Conservation (phyloP, 2,113 vertebrate genomes). For the Hucho hucho region DNA sequence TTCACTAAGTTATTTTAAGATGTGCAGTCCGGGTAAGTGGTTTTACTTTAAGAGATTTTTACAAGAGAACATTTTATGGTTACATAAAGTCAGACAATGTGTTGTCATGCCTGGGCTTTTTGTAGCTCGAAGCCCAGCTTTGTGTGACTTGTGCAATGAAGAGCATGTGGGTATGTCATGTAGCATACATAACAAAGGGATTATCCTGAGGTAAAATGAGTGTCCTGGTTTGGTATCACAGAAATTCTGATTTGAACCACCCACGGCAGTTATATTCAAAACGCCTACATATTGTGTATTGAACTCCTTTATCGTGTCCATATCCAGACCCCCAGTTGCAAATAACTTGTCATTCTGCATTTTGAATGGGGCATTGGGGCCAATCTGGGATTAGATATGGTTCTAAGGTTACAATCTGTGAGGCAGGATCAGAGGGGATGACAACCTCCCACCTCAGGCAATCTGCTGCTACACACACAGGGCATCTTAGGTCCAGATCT, state of each 20-base stretch:
- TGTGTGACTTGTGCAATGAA: too few species aligned
- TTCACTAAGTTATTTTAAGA: conserved; percentile 10
- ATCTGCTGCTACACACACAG: too few species aligned
- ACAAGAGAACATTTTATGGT: conserved; percentile 1
- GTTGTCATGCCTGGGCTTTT: too few species aligned
- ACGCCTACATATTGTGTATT: background rate
- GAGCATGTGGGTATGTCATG: too few species aligned
- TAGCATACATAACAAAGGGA: too few species aligned
- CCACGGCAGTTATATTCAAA: too few species aligned
- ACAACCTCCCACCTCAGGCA: too few species aligned
- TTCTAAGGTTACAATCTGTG: conserved; percentile 1
- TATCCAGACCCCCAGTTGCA: background rate
- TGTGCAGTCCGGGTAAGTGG: background rate
- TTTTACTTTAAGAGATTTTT: conserved; percentile 15
- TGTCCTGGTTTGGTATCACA: conserved; percentile 2
- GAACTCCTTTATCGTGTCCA: background rate
- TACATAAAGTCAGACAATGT: background rate
- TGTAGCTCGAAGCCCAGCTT: too few species aligned
- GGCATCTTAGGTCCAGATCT: background rate
- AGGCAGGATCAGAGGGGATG: background rate
- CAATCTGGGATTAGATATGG: background rate
- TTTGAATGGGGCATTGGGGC: background rate
- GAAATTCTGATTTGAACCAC: background rate
- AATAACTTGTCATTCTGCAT: background rate
- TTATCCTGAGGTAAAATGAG: too few species aligned